Conservation (phyloP, 1,140 invertebrate species). For the Drosophila setifemur region DNA sequence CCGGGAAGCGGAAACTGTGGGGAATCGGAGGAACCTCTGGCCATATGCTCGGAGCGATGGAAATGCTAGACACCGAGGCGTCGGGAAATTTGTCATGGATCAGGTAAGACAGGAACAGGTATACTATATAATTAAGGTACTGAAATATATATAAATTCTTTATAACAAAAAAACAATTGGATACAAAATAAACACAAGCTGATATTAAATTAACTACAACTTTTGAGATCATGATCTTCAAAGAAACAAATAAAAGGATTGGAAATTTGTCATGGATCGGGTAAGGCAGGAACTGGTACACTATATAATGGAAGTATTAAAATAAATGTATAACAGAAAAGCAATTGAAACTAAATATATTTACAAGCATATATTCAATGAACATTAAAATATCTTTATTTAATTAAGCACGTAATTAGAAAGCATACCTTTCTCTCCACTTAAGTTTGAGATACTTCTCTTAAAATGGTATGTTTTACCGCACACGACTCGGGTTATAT, state of each 20-base stretch:
- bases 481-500: neutral
- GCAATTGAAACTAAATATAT: neutral
- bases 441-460: too few species aligned
- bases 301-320: too few species aligned
- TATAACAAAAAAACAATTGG: neutral
- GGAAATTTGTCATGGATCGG: slow-evolving; percentile 6
- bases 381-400: too few species aligned
- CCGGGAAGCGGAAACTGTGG: slow-evolving; percentile 11
- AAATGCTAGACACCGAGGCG: slow-evolving; percentile 18
- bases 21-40: neutral
- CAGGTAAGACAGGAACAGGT: neutral
- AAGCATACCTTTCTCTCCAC: too few species aligned
- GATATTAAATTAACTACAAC: too few species aligned
- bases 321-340: neutral
- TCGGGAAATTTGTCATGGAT: slow-evolving; percentile 9
- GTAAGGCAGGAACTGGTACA: neutral
- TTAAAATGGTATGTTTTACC: neutral
- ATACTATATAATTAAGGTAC: too few species aligned
- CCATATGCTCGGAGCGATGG: neutral
- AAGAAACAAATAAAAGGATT: neutral
- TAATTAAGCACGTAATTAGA: too few species aligned
- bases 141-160: too few species aligned
- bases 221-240: too few species aligned
- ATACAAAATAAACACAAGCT: neutral
- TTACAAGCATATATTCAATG: too few species aligned